Base-by-base conservation (phyloP, 37 sponge, comb jelly and placozoan genomes). In the Ianthella basta region DNA sequence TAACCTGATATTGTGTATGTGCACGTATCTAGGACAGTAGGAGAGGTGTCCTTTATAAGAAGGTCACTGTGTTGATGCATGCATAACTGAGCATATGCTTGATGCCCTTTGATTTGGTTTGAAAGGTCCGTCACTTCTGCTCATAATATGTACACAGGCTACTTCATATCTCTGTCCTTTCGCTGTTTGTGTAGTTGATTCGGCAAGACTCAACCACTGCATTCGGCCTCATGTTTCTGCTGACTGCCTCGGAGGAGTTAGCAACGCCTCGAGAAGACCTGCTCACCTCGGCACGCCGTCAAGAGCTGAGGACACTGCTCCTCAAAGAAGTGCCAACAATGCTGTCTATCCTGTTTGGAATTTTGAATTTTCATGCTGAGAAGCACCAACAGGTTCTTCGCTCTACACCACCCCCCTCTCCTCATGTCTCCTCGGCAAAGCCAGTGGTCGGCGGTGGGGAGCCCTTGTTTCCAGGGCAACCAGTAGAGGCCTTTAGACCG, bases 161-260 rank as follows among this genome's bases (percentile, higher is more conserved):
- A 8, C 8, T 44, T 3, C 50, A 44, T 44, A 8, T 44, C 6
- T 44, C 50, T 10, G 50, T 33, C 13, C 21, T 35, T 4, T 63
- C 24, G 27, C 40, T 72, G 27, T 55, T 14, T 53, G 18, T 30
- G 25, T 64, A 96, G 92, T 41, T 93, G 40, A 57, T 91, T n/a
- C 59, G 55, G 0, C 27, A 70, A 24, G 38, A n/a, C 1, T 83
- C 69, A 50, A 91, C 82, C 15, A 53, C 85, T 27, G 29, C 65
- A 20, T 65, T 94, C 0, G 96, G 96, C 6, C 82, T 96, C 29
- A 25, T 34, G 12, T 73, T 96, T 19, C 74, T 91, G 54, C 57
- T 69, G 61, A 87, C 90, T 35, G 84, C 89, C 39, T 93, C 96
- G 35, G 94, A 96, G 66, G 96, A 96, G 59, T 72, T 96, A 32